A percentile compares a stretch with the other conserved stretches of the same genome.
These are phyloP conservation scores for Seira ritae DNA, from an alignment of 2,888 invertebrate genomes.

Conservation along the genomic window DNA sequence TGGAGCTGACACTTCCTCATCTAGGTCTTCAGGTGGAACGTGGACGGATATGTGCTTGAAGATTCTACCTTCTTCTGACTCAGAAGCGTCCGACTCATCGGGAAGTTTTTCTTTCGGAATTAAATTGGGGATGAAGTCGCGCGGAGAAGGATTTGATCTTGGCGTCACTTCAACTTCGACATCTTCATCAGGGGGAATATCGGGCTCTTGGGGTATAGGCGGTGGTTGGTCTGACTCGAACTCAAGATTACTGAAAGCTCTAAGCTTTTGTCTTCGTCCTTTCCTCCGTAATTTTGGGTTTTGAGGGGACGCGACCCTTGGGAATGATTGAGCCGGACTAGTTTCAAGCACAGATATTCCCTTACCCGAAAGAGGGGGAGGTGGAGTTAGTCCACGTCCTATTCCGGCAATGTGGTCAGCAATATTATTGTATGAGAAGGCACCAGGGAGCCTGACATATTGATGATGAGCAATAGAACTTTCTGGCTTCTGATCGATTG, in stretches of 20 bases:
- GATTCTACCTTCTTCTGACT: slow-evolving; percentile 74
- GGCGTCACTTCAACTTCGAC: slow-evolving; percentile 25
- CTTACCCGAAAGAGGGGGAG: not conserved
- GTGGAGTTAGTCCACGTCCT: not conserved
- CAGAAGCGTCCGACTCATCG: not conserved
- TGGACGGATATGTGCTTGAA: slow-evolving; percentile 85
- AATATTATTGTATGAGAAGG: not conserved
- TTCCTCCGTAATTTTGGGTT: not conserved
- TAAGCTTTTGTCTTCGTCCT: not conserved
- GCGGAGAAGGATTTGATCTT: slow-evolving; percentile 20
- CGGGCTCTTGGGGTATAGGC: slow-evolving; percentile 48
- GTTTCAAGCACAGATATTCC: not conserved
- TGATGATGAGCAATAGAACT: not conserved
- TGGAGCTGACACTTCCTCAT: slow-evolving; percentile 39
- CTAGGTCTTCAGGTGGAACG: slow-evolving; percentile 44
- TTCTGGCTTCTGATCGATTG: not conserved
- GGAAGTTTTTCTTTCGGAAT: slow-evolving; percentile 34
- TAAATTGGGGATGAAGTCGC: slow-evolving; percentile 52
- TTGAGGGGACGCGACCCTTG: not conserved
- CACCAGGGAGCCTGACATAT: not conserved
- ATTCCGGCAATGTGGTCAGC: not conserved
- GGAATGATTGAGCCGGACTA: not conserved
- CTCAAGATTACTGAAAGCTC: not conserved
- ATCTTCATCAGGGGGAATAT: slow-evolving; percentile 33
- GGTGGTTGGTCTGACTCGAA: slow-evolving; percentile 31